Conservation (phyloP, 2,888 invertebrate genomes). For the Sisyra nigra region DNA sequence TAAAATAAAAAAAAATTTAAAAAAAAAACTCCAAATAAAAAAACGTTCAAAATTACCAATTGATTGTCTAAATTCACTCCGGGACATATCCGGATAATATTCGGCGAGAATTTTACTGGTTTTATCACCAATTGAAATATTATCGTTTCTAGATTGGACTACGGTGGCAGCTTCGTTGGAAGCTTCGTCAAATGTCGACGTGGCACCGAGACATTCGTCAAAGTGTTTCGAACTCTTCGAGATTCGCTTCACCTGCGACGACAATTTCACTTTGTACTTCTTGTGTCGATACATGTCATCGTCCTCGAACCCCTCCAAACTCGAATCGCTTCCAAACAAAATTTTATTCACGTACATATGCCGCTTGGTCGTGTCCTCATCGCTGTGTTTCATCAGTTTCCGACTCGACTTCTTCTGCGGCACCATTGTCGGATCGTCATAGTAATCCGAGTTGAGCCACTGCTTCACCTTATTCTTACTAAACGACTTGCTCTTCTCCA, state of each 20-base stretch:
- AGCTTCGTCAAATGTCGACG: not conserved
- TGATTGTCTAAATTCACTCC: not conserved
- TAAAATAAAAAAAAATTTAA: conserved; percentile 1
- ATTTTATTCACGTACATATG: not conserved
- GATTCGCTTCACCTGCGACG: not conserved
- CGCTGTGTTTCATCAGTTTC: not conserved
- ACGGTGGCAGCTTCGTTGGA: not conserved
- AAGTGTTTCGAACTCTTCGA: not conserved
- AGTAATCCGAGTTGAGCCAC: conserved; percentile 6
- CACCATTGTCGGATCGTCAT: not conserved
- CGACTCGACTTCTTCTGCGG: not conserved
- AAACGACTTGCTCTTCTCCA: not conserved
- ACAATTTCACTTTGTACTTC: not conserved
- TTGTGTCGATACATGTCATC: not conserved
- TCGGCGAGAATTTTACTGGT: conserved; percentile 4
- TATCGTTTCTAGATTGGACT: not conserved
- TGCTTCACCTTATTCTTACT: conserved; percentile 6
- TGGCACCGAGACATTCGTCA: not conserved
- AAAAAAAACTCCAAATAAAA: not conserved
- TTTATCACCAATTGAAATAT: conserved; percentile 6
- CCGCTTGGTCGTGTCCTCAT: not conserved
- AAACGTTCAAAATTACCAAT: not conserved
- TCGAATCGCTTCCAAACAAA: conserved; percentile 1
- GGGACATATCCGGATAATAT: conserved; percentile 4
- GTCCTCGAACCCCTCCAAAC: conserved; percentile 1